A percentile compares a stretch with the other conserved stretches of the same genome.
Evolutionary conservation across 2,888 invertebrate genomes (phyloP).

Genomic region (Encarsia formosa): DNA sequence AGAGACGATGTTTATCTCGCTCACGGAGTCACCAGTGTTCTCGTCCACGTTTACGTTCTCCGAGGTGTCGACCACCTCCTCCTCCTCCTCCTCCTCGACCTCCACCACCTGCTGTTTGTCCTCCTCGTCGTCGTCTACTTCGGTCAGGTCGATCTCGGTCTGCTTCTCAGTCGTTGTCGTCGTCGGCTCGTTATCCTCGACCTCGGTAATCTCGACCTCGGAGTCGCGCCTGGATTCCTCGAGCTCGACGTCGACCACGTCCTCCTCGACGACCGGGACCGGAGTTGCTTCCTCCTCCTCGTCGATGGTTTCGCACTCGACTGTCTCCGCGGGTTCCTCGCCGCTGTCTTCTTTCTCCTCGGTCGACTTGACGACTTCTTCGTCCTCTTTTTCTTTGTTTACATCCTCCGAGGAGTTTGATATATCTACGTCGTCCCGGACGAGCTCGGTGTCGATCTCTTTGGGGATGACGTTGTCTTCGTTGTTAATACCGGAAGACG

Average conservation of each 20-base stretch:
- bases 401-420: no score
- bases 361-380: neutral
- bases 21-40: neutral
- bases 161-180: neutral
- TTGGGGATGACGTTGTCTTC: no score
- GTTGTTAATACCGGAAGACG: no score
- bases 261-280: neutral
- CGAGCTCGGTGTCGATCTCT: no score
- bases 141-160: slow-evolving; percentile 4
- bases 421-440: no score
- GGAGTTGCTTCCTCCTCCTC: neutral
- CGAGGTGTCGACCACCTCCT: neutral
- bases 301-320: slow-evolving; percentile 2
- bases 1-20: neutral
- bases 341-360: neutral
- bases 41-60: neutral
- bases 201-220: slow-evolving; percentile 13
- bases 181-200: slow-evolving; percentile 1
- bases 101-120: neutral
- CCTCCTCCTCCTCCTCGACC: neutral
- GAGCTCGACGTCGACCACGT: slow-evolving; percentile 1
- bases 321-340: neutral
- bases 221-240: slow-evolving; percentile 9
- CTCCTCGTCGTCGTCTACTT: slow-evolving; percentile 1
- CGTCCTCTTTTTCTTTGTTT: neutral